Percentiles rank a stretch among this genome's conserved stretches.
These are phyloP conservation scores for Lamprologus sp. DNA, from an alignment of 2,113 vertebrate genomes.

Conservation along the genomic window DNA sequence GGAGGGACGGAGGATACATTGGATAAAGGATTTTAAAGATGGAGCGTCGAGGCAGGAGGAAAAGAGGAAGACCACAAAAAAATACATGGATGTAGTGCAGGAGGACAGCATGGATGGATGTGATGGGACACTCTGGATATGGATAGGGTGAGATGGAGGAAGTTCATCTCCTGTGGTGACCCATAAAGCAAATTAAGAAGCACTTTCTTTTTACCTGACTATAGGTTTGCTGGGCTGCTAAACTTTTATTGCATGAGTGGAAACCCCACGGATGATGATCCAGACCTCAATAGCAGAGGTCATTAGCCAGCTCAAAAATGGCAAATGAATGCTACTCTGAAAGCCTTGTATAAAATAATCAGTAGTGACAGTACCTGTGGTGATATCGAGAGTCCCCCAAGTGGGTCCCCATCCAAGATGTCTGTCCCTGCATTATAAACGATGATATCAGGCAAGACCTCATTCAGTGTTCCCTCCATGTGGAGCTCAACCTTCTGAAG, in stretches of 20 bases:
- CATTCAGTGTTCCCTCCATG: constrained; percentile 76
- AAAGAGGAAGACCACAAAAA: background rate
- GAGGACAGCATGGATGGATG: background rate
- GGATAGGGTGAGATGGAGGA: background rate
- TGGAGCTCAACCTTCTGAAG: constrained; percentile 84
- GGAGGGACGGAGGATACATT: background rate
- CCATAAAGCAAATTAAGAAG: background rate
- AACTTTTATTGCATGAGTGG: background rate
- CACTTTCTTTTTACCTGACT: background rate
- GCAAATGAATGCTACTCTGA: background rate
- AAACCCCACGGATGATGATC: background rate
- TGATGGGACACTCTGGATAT: background rate
- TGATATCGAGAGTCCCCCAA: constrained; percentile 89
- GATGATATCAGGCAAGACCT: constrained; percentile 79
- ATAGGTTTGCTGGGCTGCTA: background rate
- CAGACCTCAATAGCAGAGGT: background rate
- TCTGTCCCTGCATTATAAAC: constrained; percentile 94
- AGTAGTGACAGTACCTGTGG: constrained; percentile 74
- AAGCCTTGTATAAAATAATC: background rate
- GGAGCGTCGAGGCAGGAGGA: background rate
- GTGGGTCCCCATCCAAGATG: constrained; percentile 85
- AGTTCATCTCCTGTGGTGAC: background rate
- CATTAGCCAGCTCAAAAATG: background rate
- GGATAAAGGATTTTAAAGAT: background rate
- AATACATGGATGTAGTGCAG: background rate